These are phyloP conservation scores for Sinocyclocheilus maitianheensis DNA, from an alignment of 2,113 vertebrate genomes.

Conservation along the genomic window DNA sequence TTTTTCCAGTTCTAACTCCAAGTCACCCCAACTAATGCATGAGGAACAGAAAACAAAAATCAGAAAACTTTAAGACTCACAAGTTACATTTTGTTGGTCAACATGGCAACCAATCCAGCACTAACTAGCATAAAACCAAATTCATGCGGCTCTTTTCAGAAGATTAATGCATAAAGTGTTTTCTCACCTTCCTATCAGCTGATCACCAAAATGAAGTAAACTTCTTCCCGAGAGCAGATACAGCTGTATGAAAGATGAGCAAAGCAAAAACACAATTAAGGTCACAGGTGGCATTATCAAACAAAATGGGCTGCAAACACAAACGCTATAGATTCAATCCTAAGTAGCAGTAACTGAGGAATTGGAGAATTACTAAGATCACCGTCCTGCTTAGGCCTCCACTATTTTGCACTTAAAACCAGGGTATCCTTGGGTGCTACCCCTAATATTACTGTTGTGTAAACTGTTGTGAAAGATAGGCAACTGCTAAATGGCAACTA, in stretches of 20 bases:
- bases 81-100: background rate
- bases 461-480: slow-evolving; percentile 4
- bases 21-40: slow-evolving; percentile 62
- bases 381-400: background rate
- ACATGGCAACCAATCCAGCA: background rate
- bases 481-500: slow-evolving; percentile 19
- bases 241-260: slow-evolving; percentile 71
- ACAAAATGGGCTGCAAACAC: background rate
- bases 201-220: slow-evolving; percentile 98
- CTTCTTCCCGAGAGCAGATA: slow-evolving; percentile 97
- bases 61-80: background rate
- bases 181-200: slow-evolving; percentile 80
- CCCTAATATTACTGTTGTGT: background rate
- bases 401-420: background rate
- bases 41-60: background rate
- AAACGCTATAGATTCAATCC: background rate
- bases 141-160: background rate
- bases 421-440: background rate
- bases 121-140: background rate
- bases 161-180: background rate
- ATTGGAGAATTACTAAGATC: background rate
- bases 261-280: background rate
- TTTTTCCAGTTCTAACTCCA: slow-evolving; percentile 85
- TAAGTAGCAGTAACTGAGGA: background rate
- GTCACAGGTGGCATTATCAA: background rate